Evolutionary conservation across 2,888 invertebrate species (phyloP), one percentile per base, ranked within the genome.

Genomic region (Erpobdella octoculata): DNA sequence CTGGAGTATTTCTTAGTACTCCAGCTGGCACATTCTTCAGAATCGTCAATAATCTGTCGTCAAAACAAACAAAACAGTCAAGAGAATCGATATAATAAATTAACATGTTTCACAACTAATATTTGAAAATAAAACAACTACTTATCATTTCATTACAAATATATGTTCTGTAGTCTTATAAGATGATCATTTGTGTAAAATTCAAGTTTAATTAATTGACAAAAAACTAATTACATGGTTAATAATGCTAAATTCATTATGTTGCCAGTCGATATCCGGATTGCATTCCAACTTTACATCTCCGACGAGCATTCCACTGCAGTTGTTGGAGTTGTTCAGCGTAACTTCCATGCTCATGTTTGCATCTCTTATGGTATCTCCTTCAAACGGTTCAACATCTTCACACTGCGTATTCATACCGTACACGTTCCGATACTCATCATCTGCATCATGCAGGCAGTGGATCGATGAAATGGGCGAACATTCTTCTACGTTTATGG

Each of bases 261-360:
- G 71, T 62, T 74, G 74, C 71, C 71, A 75, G 28, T 75, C 68
- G 25, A 73, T 68, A 25, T 66, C 61, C 5, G 65, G 59, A n/a
- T 59, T 38, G 1, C 41, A 33, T 15, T 71, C 70, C 25, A 64
- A 21, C 38, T 58, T 35, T 15, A 64, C 31, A 35, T 62, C 71
- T n/a, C 37, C 36, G 2, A 38, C 18, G 12, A 48, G 0, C 66
- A 28, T 25, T 9, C 31, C 35, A 4, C 66, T 62, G 72, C 70
- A 70, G 70, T 72, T 72, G 70, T 70, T 72, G 28, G 61, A 61
- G 12, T 38, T 38, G 53, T 37, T 70, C 25, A 33, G 36, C 0
- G 48, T 46, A 9, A n/a, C 31, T 25, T 38, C 28, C 25, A 25
- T 28, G 35, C 38, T 58, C 72, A 53, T 38, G 15, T 9, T 37